Evolutionary conservation across 2,797 vertebrate species (phyloP), one percentile per base, ranked within the genome.

Genomic region (Hirundo rustica): DNA sequence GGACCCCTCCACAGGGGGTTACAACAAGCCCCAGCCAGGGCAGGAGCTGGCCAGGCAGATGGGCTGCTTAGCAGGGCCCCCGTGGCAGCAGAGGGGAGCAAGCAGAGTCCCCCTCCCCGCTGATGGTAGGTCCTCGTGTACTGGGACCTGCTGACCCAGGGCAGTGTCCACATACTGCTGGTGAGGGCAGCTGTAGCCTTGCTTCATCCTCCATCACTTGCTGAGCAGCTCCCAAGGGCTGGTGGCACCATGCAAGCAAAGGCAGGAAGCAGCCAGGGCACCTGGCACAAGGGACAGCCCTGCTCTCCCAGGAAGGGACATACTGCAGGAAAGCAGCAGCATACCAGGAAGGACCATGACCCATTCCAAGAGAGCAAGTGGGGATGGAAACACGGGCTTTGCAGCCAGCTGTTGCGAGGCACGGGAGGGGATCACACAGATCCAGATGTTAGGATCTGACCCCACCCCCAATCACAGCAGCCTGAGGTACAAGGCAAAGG

Each of bases 101-200:
- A 42, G 14, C n/a, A 91, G 71, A 74, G 34, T 22, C 27, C 22
- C 16, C 11, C n/a, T 53, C 8, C 44, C 12, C 0, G 0, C 42
- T 20, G 4, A 58, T 0, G 0, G 29, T 51, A 83, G 25, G 14
- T 77, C 57, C 62, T 72, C 1, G 0, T 2, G 1, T 55, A 67
- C 38, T 53, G 57, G 23, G 32, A 60, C 66, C 60, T 61, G 25
- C 25, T 13, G 2, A 40, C 25, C 25, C 6, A 1, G 13, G 25
- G 11, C 57, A 25, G 11, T 6, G 29, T 48, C 48, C 45, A 65
- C 1, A 0, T 14, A 25, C 36, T 22, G 40, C 4, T 2, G 34
- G 36, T 10, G 11, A 79, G 36, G 45, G 45, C 61, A 77, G 20
- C 32, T 45, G 54, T 22, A 72, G 38, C 57, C 38, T 83, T 34